Conservation (phyloP, 2,113 vertebrate species). For the Sula dactylatra region DNA sequence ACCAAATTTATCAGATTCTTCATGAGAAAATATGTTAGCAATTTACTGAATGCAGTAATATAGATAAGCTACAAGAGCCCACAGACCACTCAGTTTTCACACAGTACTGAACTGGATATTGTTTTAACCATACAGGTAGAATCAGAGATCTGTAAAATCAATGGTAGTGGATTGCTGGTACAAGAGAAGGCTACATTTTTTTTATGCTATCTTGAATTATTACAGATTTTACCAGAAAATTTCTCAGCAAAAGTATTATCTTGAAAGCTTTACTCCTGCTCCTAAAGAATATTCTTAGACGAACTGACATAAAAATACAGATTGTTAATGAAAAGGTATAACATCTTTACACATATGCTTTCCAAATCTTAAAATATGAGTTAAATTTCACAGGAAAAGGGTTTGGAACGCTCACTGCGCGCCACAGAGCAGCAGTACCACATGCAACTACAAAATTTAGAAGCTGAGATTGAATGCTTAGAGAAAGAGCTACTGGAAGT, state of each 20-base stretch:
- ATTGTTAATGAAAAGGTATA: not conserved
- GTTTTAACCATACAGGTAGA: not conserved
- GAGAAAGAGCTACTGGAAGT: slow-evolving; percentile 88
- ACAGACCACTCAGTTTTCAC: not conserved
- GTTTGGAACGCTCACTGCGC: slow-evolving; percentile 84
- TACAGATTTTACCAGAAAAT: not conserved
- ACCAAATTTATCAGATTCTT: not conserved
- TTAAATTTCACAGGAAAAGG: slow-evolving; percentile 82
- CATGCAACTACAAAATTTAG: slow-evolving; percentile 84
- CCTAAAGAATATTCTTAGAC: not conserved
- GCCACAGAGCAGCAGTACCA: slow-evolving; percentile 86
- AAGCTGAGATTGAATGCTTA: slow-evolving; percentile 82
- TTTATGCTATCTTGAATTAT: not conserved
- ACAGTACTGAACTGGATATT: not conserved
- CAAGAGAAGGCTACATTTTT: not conserved
- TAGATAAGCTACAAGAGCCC: not conserved
- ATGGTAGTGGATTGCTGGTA: not conserved
- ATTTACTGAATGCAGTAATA: not conserved
- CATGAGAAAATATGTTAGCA: not conserved
- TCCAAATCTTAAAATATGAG: not conserved
- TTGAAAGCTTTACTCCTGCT: not conserved
- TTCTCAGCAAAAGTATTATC: not conserved
- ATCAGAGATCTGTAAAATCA: not conserved
- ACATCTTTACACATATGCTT: not conserved
- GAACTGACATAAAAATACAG: not conserved